Evolutionary conservation across 2,797 vertebrate species (phyloP), one percentile per base, ranked within the genome.

Genomic region (Platyrinchus mystaceus): DNA sequence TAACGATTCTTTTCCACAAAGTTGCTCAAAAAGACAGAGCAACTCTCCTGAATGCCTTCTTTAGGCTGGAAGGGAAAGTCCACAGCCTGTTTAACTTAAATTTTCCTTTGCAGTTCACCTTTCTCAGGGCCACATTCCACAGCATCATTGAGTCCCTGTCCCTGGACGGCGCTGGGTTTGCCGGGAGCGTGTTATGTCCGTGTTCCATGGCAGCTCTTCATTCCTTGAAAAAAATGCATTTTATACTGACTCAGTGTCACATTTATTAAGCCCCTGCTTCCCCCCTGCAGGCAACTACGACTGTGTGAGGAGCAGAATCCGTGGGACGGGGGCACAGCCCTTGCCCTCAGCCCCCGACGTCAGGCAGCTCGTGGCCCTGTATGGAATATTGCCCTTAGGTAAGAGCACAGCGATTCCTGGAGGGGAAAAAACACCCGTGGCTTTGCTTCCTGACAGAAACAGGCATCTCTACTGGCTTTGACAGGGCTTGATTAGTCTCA

Each of bases 381-480:
- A 98, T 2, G 98, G 97, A 68, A 93, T 99, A 86, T 10, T 99
- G 95, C 98, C 98, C 4, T 95, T 99, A 87, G 98, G 98, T 99
- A 96, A 98, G 97, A 95, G 66, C 77, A 43, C 44, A 20, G 44
- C 69, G 63, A 76, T 47, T 41, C 50, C 86, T 37, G 23, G 20
- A 39, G 37, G 66, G 22, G 39, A 74, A 14, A 64, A 13, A 66
- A 27, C 3, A 12, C 47, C 2, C 2, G 28, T 1, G 12, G 46
- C 52, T 37, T 87, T 32, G 84, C 66, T 69, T 60, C 23, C 84
- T 34, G 49, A 21, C 23, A 47, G 28, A 11, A 52, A 70, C 8
- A 0, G 14, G 21, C 83, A 2, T 68, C 55, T 91, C 64, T n/a
- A 75, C 56, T 26, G 34, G 28, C 87, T 85, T 24, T 53, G 91